Percentiles rank a stretch among this genome's conserved stretches.
These are phyloP conservation scores for Cyprinus carpio DNA, from an alignment of 2,113 vertebrate genomes.

Conservation along the genomic window DNA sequence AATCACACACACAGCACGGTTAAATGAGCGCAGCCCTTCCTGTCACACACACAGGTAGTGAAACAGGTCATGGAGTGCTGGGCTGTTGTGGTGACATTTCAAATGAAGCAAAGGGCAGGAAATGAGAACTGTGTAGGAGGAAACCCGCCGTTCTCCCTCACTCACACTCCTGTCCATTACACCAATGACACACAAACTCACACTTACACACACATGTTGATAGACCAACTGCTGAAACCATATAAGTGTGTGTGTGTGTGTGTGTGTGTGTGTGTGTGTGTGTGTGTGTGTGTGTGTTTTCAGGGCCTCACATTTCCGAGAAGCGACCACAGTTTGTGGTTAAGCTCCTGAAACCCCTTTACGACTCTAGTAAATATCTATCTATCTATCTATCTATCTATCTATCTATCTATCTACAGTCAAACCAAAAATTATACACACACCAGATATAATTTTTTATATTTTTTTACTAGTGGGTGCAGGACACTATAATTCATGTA, in stretches of 20 bases:
- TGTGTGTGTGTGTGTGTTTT: background rate
- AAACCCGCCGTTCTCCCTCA: background rate
- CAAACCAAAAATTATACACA: too few relatives aligned
- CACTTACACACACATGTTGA: background rate
- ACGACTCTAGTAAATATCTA: background rate
- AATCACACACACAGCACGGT: background rate
- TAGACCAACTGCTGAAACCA: background rate
- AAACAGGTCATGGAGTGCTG: background rate
- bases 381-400: background rate
- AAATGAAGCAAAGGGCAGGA: background rate
- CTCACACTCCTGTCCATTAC: background rate
- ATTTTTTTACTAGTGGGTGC: too few relatives aligned
- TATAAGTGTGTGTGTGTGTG: background rate
- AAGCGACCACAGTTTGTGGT: conserved; percentile 23
- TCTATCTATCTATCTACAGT: background rate
- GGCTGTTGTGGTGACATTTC: conserved; percentile 10
- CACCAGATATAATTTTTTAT: too few relatives aligned
- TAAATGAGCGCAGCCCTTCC: background rate
- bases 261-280: background rate
- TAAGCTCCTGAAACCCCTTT: background rate
- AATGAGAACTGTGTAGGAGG: background rate
- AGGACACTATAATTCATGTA: too few relatives aligned
- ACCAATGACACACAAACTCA: background rate
- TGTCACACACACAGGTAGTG: background rate
- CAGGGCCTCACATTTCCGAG: background rate